A percentile compares a stretch with the other conserved stretches of the same genome.
phyloP scores from a whole-genome alignment of 2,888 invertebrate genomes.

The Noctuana brunneofusca region DNA sequence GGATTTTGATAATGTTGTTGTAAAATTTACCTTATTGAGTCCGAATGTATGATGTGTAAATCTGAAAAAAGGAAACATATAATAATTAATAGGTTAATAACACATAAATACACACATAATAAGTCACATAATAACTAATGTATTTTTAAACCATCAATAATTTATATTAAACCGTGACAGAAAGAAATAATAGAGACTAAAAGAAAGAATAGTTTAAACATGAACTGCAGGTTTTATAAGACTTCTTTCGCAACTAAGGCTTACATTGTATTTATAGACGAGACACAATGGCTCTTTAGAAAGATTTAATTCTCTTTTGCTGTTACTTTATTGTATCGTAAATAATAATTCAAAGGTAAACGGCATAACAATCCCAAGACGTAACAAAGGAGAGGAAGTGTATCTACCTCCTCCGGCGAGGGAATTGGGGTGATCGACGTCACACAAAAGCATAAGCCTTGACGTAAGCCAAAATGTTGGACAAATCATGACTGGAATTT shows the following conservation, averaged over 20 bases:
- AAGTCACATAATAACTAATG: too few relatives aligned
- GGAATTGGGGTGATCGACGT: conserved; percentile 27
- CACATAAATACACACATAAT: too few relatives aligned
- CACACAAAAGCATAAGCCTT: conserved; percentile 33
- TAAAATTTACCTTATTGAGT: conserved; percentile 5
- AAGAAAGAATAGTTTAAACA: conserved; percentile 1
- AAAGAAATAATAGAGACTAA: not conserved
- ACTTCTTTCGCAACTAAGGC: conserved; percentile 12
- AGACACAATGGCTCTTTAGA: conserved; percentile 14
- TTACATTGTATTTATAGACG: conserved; percentile 8
- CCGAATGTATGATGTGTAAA: not conserved
- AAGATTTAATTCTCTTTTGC: conserved; percentile 15
- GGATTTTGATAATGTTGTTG: not conserved
- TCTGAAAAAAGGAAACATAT: conserved; percentile 20
- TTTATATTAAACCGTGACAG: not conserved
- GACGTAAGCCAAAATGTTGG: conserved; percentile 34
- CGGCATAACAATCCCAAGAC: conserved; percentile 15
- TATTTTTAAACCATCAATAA: too few relatives aligned
- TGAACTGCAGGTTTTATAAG: not conserved
- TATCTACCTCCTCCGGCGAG: conserved; percentile 16
- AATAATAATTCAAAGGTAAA: conserved; percentile 26
- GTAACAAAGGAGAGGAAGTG: conserved; percentile 25
- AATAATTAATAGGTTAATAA: not conserved
- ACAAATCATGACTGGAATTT: conserved; percentile 33
- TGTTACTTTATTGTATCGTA: conserved; percentile 5